A percentile compares a stretch with the other conserved stretches of the same genome.
phyloP scores from a whole-genome alignment of 2,888 invertebrate genomes.

The Andrena minutula region DNA sequence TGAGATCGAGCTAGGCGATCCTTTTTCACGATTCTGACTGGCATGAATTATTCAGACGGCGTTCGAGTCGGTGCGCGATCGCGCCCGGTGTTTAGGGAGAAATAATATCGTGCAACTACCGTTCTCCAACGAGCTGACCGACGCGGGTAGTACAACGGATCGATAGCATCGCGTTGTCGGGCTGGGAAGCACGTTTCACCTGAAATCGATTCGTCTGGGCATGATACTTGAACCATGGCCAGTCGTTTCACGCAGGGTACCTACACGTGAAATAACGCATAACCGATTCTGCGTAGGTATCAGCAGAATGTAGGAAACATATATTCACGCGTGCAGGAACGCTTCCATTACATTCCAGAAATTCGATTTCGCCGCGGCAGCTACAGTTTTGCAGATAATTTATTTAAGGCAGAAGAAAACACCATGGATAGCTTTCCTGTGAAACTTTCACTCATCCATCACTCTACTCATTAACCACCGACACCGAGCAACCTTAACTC shows the following conservation, averaged over 20 bases:
- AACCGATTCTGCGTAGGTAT: neutral
- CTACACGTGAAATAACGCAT: neutral
- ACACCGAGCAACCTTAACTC: too few species aligned
- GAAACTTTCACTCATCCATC: too few species aligned
- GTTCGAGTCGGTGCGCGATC: constrained; percentile 14
- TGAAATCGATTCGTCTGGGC: neutral
- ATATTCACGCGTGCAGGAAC: neutral
- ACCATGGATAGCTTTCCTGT: too few species aligned
- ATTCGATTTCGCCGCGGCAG: too few species aligned
- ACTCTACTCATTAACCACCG: too few species aligned
- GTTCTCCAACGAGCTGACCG: constrained; percentile 18
- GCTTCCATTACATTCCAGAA: too few species aligned
- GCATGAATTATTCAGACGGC: constrained; percentile 54
- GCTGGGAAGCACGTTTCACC: neutral
- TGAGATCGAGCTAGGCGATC: constrained; percentile 20
- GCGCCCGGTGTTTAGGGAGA: constrained; percentile 30
- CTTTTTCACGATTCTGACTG: constrained; percentile 16
- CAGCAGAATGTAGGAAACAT: neutral
- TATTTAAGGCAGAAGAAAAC: too few species aligned
- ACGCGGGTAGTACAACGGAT: constrained; percentile 1
- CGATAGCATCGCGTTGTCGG: neutral
- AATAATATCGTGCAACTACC: constrained; percentile 22
- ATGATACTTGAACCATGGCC: neutral
- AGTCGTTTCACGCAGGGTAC: neutral
- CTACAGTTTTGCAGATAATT: too few species aligned